Conservation (phyloP, 2,888 invertebrate genomes). For the Hyppa rectilinea region DNA sequence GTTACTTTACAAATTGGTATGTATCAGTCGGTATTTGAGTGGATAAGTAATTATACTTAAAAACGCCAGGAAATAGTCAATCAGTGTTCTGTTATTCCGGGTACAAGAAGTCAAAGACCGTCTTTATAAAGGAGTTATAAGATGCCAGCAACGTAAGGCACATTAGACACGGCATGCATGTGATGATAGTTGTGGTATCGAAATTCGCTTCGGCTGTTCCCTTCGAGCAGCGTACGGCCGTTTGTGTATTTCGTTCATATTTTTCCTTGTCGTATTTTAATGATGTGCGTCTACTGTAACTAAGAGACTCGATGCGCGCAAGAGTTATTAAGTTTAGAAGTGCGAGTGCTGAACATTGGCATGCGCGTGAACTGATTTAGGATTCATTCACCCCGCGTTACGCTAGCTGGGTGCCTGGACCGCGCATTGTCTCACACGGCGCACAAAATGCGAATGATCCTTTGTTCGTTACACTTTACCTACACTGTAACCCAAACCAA, state of each 20-base stretch:
- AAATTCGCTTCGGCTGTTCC: conserved; percentile 69
- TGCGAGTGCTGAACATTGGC: conserved; percentile 66
- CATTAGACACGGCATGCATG: conserved; percentile 81
- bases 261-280: conserved; percentile 63
- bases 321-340: conserved; percentile 65
- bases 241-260: conserved; percentile 59
- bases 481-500: conserved; percentile 83
- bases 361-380: conserved; percentile 82
- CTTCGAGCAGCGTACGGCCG: conserved; percentile 55
- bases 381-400: conserved; percentile 88
- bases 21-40: conserved; percentile 72
- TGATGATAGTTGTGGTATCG: conserved; percentile 74
- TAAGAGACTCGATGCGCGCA: conserved; percentile 43
- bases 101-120: conserved; percentile 83
- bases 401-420: conserved; percentile 82
- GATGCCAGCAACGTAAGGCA: conserved; percentile 74
- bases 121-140: conserved; percentile 73
- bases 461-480: conserved; percentile 86
- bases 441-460: conserved; percentile 84
- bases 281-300: conserved; percentile 60
- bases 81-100: conserved; percentile 78
- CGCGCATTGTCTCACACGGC: conserved; percentile 84
- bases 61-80: conserved; percentile 78
- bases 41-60: conserved; percentile 71
- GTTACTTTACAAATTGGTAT: conserved; percentile 72